A percentile compares a stretch with the other conserved stretches of the same genome.
Conservation (phyloP, 2,797 vertebrate species). For the Epinephelus malabaricus region DNA sequence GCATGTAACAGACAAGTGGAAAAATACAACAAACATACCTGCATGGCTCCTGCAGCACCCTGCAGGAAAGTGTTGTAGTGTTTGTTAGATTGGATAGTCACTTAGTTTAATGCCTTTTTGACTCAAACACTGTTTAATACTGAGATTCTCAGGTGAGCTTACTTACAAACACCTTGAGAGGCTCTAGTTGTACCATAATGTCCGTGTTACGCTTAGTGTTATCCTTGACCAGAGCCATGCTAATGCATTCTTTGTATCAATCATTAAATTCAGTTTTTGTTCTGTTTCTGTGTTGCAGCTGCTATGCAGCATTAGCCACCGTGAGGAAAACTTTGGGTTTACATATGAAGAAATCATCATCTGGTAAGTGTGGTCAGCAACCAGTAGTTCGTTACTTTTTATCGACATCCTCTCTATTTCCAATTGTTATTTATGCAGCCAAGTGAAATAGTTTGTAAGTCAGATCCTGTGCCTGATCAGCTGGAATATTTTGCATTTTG, state of each 20-base stretch:
- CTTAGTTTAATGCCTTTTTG: conserved; percentile 11
- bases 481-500: not conserved
- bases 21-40: conserved; percentile 42
- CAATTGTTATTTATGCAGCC: conserved; percentile 18
- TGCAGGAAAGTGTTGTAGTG: conserved; percentile 14
- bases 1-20: conserved; percentile 27
- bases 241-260: not conserved
- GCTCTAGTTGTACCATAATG: not conserved
- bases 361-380: conserved; percentile 89
- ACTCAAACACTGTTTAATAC: not conserved
- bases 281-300: conserved; percentile 84
- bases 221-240: not conserved
- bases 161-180: not conserved
- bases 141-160: not conserved
- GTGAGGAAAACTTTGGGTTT: conserved; percentile 96
- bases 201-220: not conserved
- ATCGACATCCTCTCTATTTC: not conserved
- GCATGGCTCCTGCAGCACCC: conserved; percentile 13
- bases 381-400: conserved; percentile 1
- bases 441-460: not conserved
- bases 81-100: conserved; percentile 9
- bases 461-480: not conserved
- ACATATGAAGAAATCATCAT: conserved; percentile 98
- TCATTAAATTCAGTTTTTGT: not conserved
- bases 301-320: conserved; percentile 95